These are phyloP conservation scores for Zaprionus lachaisei DNA, from an alignment of 1,140 invertebrate species.

Conservation along the genomic window DNA sequence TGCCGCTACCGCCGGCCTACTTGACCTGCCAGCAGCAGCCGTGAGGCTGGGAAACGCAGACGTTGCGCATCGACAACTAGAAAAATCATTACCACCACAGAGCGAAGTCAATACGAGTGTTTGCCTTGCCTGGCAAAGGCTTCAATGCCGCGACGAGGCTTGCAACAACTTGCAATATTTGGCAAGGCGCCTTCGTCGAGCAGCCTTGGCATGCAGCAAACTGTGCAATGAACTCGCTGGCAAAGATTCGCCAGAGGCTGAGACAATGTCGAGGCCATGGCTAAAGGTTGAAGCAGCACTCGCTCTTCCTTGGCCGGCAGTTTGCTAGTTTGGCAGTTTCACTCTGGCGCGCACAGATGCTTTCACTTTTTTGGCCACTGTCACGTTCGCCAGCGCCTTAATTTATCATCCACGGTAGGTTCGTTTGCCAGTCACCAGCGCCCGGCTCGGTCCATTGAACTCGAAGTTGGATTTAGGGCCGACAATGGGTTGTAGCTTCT, in stretches of 20 bases:
- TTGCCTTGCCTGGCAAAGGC: conserved; percentile 8
- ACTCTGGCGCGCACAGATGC: conserved; percentile 60
- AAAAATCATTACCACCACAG: conserved; percentile 31
- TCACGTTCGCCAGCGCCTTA: conserved; percentile 71
- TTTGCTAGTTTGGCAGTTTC: conserved; percentile 42
- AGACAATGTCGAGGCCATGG: conserved; percentile 36
- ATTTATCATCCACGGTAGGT: conserved; percentile 73
- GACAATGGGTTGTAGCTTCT: conserved; percentile 49
- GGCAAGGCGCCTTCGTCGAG: not conserved
- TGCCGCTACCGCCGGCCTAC: not conserved
- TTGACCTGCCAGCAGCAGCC: conserved; percentile 26
- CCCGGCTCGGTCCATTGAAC: conserved; percentile 61
- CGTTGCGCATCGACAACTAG: conserved; percentile 12
- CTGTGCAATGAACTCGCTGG: not conserved
- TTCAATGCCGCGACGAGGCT: not conserved
- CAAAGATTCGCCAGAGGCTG: conserved; percentile 21
- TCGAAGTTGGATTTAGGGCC: conserved; percentile 19
- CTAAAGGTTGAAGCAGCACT: conserved; percentile 39
- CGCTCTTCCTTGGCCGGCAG: conserved; percentile 64
- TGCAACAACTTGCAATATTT: conserved; percentile 23
- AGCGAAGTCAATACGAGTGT: conserved; percentile 5
- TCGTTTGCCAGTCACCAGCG: conserved; percentile 31
- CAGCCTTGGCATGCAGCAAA: conserved; percentile 24
- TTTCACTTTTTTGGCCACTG: conserved; percentile 77
- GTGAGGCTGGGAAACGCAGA: conserved; percentile 17